Evolutionary conservation across 2,113 vertebrate species (phyloP).

Genomic region (Lepus americanus): DNA sequence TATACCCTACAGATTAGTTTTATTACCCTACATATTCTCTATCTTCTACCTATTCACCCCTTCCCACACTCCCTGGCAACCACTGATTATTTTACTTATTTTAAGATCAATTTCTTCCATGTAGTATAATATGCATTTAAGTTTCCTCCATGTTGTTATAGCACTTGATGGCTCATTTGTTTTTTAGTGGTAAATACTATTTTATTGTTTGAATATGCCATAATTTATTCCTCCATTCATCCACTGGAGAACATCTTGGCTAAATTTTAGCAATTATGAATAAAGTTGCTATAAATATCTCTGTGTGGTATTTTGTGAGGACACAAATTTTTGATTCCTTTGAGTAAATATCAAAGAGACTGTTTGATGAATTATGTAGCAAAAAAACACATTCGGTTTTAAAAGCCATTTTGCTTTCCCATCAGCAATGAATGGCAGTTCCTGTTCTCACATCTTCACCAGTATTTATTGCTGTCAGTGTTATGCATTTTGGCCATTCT

Average conservation of each 20-base stretch:
- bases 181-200: neutral
- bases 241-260: neutral
- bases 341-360: neutral
- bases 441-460: neutral
- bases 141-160: neutral
- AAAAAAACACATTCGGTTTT: neutral
- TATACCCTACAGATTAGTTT: neutral
- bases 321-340: neutral
- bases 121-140: neutral
- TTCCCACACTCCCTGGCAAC: fast-evolving
- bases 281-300: neutral
- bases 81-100: neutral
- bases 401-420: neutral
- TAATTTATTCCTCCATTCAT: neutral
- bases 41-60: neutral
- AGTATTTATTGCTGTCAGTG: too few relatives aligned
- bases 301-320: neutral
- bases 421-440: neutral
- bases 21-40: neutral
- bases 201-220: neutral
- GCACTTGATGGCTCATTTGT: neutral
- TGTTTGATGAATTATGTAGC: neutral
- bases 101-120: neutral
- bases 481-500: neutral
- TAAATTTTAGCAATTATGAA: neutral